Evolutionary conservation across 2,113 vertebrate species (phyloP).

Genomic region (Ascaphus truei): DNA sequence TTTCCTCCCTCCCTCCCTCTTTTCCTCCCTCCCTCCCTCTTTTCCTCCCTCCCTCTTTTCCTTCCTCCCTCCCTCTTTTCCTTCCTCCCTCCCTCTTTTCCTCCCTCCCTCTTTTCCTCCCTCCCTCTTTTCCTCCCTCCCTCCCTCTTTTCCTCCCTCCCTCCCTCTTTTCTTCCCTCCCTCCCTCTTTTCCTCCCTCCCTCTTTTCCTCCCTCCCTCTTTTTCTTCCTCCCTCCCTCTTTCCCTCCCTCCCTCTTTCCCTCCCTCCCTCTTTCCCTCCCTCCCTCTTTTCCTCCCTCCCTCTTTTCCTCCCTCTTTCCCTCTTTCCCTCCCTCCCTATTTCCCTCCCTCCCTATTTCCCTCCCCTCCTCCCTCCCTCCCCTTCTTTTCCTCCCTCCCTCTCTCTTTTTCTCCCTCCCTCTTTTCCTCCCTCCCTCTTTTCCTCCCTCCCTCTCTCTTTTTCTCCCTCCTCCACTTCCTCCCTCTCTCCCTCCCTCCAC

Average conservation of each 20-base stretch:
- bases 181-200: neutral
- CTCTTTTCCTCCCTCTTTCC: neutral
- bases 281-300: neutral
- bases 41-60: too few relatives aligned
- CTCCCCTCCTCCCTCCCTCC: neutral
- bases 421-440: neutral
- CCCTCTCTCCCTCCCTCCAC: too few relatives aligned
- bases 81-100: too few relatives aligned
- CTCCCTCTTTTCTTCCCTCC: neutral
- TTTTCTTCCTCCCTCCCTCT: too few relatives aligned
- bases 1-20: too few relatives aligned
- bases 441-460: too few relatives aligned
- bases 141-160: neutral
- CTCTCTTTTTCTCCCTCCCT: neutral
- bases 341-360: constrained; percentile 1
- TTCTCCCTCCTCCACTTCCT: too few relatives aligned
- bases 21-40: constrained; percentile 12
- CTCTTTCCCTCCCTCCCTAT: neutral
- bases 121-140: too few relatives aligned
- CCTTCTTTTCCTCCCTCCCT: neutral
- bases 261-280: neutral
- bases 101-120: too few relatives aligned
- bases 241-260: too few relatives aligned
- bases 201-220: neutral
- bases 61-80: too few relatives aligned